These are phyloP conservation scores for Squalus acanthias DNA, from an alignment of 2,797 vertebrate genomes.

Conservation along the genomic window DNA sequence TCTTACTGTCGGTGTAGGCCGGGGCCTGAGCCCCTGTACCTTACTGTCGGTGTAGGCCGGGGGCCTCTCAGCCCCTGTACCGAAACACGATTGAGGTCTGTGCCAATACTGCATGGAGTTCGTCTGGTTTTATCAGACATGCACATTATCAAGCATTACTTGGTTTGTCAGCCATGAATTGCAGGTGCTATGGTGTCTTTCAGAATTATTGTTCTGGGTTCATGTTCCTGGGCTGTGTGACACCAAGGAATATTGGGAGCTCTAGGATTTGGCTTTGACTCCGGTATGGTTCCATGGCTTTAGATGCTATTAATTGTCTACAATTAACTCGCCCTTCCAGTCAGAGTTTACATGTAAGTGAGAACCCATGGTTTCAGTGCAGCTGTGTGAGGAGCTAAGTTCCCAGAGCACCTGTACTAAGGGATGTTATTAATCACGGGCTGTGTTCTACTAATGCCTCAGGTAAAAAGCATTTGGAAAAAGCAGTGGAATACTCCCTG, in stretches of 20 bases:
- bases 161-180: not conserved
- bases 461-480: slow-evolving; percentile 91
- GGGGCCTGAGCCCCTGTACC: too few relatives aligned
- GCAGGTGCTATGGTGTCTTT: not conserved
- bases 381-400: not conserved
- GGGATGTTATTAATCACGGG: not conserved
- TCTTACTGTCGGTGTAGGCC: too few relatives aligned
- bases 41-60: too few relatives aligned
- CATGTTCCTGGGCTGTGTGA: not conserved
- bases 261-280: not conserved
- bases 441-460: not conserved
- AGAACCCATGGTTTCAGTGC: not conserved
- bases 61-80: too few relatives aligned
- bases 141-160: too few relatives aligned
- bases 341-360: not conserved
- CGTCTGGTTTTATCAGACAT: too few relatives aligned
- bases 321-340: not conserved
- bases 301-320: not conserved
- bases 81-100: too few relatives aligned
- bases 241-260: not conserved
- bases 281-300: not conserved
- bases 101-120: too few relatives aligned
- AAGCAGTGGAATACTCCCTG: slow-evolving; percentile 81
- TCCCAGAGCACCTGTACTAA: not conserved
- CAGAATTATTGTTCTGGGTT: not conserved